These are phyloP conservation scores for Stenotaenia linearis DNA, from an alignment of 2,888 invertebrate species.

Conservation along the genomic window DNA sequence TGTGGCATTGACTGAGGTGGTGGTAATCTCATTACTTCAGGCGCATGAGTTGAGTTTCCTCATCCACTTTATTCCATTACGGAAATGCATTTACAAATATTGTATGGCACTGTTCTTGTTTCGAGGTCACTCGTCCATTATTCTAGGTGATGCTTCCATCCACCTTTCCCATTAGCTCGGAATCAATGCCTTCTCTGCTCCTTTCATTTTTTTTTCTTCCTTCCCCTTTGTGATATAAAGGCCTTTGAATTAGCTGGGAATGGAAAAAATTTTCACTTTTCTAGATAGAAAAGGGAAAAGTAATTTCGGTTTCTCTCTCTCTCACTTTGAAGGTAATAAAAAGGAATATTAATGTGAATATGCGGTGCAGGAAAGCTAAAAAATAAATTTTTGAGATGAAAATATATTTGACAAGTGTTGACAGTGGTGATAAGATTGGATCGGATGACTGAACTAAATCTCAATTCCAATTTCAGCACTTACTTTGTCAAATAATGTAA, in stretches of 20 bases:
- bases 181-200: neutral
- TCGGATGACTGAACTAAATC: no score
- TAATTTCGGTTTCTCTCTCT: neutral
- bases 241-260: neutral
- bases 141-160: neutral
- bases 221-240: neutral
- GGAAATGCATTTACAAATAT: constrained; percentile 16
- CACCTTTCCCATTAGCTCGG: constrained; percentile 1
- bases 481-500: no score
- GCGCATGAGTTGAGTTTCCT: neutral
- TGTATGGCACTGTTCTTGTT: neutral
- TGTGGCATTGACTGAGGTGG: neutral
- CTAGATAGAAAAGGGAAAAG: neutral
- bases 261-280: no score
- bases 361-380: neutral
- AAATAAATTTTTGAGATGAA: no score
- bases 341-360: neutral
- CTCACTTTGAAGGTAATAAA: neutral
- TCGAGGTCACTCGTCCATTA: constrained; percentile 21
- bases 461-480: no score
- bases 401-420: no score
- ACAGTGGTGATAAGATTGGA: no score
- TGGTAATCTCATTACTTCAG: neutral
- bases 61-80: constrained; percentile 12
- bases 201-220: neutral